Evolutionary conservation across 2,113 vertebrate species (phyloP).

Genomic region (Physeter macrocephalus): DNA sequence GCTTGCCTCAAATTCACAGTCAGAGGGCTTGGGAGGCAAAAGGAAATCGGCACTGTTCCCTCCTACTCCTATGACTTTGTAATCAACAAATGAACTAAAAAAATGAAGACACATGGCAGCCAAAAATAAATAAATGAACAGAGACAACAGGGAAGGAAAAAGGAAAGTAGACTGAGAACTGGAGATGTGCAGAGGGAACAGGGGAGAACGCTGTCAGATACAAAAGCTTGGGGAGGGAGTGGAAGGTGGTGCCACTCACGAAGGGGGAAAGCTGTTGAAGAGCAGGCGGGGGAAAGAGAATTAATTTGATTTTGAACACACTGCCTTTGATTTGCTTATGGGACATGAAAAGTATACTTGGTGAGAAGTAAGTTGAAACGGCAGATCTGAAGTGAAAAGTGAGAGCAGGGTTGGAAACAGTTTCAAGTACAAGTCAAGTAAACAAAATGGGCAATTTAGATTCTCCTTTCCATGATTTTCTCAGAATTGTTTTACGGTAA

Average conservation of each 20-base stretch:
- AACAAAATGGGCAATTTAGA: background rate
- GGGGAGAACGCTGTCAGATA: rapidly evolving
- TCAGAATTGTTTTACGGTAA: background rate
- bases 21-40: background rate
- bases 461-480: background rate
- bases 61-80: background rate
- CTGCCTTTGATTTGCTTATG: background rate
- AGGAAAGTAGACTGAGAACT: background rate
- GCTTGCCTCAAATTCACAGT: background rate
- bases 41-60: background rate
- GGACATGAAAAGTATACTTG: background rate
- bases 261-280: background rate
- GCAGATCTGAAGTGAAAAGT: background rate
- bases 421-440: background rate
- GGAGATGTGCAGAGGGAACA: background rate
- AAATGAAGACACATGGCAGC: rapidly evolving
- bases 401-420: background rate
- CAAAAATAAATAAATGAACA: too few species aligned
- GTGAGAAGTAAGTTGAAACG: background rate
- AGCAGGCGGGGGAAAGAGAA: background rate
- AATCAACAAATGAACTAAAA: background rate
- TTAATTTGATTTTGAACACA: background rate
- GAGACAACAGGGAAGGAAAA: background rate
- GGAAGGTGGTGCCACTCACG: background rate
- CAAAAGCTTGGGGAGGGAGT: background rate